Evolutionary conservation across 2,113 vertebrate species (phyloP).

Genomic region (Daubentonia madagascariensis): DNA sequence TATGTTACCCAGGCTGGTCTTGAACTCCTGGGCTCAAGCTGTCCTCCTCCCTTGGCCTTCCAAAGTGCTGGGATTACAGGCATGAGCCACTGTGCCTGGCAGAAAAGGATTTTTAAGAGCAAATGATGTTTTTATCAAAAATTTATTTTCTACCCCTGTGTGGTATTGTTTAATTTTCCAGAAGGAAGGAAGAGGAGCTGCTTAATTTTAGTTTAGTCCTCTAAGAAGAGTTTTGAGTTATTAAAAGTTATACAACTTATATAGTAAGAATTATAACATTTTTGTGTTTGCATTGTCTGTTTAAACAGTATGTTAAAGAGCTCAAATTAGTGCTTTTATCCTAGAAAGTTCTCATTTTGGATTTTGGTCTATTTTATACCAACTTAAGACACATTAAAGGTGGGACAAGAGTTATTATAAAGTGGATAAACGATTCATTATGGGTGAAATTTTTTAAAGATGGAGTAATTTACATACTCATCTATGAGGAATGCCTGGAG

Average conservation of each 20-base stretch:
- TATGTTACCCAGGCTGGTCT: no score
- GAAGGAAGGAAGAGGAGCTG: neutral
- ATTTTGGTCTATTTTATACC: conserved; percentile 2
- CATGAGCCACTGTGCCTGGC: no score
- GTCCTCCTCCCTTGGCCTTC: no score
- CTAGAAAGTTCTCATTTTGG: conserved; percentile 22
- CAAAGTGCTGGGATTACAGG: no score
- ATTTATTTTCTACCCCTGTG: neutral
- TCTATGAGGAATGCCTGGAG: neutral
- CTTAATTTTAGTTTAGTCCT: neutral
- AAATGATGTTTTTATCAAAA: conserved; percentile 7
- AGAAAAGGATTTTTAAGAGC: neutral
- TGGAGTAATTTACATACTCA: neutral
- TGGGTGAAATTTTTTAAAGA: conserved; percentile 34
- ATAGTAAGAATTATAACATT: neutral
- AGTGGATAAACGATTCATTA: neutral
- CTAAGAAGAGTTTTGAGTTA: neutral
- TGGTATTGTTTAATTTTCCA: conserved; percentile 18
- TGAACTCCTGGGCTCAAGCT: no score
- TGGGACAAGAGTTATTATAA: neutral
- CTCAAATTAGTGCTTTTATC: conserved; percentile 4
- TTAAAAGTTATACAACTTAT: neutral
- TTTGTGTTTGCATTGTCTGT: neutral
- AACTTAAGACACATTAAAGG: neutral
- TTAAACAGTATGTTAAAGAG: neutral